Base-by-base conservation (phyloP, 1,140 invertebrate genomes). In the Hylaeus volcanicus region DNA sequence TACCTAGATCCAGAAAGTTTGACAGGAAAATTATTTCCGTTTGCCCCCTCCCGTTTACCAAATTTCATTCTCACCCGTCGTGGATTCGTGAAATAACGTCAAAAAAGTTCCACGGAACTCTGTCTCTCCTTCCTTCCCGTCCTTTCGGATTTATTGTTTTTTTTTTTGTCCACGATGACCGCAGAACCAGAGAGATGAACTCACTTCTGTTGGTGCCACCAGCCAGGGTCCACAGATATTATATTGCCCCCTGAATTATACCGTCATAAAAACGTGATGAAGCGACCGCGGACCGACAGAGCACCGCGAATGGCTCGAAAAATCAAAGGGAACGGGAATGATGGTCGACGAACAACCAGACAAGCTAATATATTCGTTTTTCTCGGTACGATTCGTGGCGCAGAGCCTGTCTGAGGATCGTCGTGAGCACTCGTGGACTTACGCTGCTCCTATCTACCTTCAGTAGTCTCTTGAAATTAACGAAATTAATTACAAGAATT, bases 211-310 rank as follows among this genome's bases (percentile, higher is more conserved):
- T 58, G 74, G 43, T 87, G 58, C 69, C 83, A 85, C 72, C 56
- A 74, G 64, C 74, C 72, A 71, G 37, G 60, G 60, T 68, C 55
- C 81, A 51, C 51, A 53, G 72, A 81, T 85, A 85, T 85, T 88
- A 88, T 87, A 88, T 87, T 68, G 70, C 53, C 75, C 51, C 68
- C 70, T 85, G 82, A 87, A 85, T 88, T 87, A 88, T 88, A 84
- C 86, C 83, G 66, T 74, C 86, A 82, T 88, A 88, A 88, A 88
- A 88, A 87, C 71, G 74, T 83, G 86, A 88, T 83, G 86, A 88
- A 85, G 83, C 83, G 74, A 61, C 75, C 82, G 48, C 74, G 71
- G 56, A 74, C 66, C 48, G 74, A 48, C 71, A 66, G 74, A 74
- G 74, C 15, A 39, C 61, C 51, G 77, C 74, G 85, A 87, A 87